Conservation (phyloP, 2,888 invertebrate species). For the Cephonodes hylas region DNA sequence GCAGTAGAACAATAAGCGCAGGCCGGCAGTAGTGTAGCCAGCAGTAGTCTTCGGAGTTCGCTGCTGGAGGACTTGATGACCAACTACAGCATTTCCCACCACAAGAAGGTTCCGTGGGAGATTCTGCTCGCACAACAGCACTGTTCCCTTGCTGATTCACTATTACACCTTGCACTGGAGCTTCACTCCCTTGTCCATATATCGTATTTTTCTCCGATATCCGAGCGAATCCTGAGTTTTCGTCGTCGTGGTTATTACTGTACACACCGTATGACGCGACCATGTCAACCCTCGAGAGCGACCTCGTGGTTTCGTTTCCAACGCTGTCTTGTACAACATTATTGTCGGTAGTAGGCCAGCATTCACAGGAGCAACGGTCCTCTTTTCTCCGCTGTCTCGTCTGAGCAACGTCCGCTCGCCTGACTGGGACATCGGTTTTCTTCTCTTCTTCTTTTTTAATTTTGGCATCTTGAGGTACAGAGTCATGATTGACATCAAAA, state of each 20-base stretch:
- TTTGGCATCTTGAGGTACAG: slow-evolving; percentile 72
- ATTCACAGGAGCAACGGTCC: slow-evolving; percentile 77
- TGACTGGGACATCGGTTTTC: slow-evolving; percentile 61
- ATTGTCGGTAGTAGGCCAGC: slow-evolving; percentile 76
- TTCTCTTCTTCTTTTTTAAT: slow-evolving; percentile 76
- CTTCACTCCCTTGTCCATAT: slow-evolving; percentile 69
- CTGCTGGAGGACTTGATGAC: slow-evolving; percentile 58
- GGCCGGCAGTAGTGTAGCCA: slow-evolving; percentile 80
- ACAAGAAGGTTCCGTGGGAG: slow-evolving; percentile 50
- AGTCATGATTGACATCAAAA: slow-evolving; percentile 62
- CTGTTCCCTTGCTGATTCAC: slow-evolving; percentile 78
- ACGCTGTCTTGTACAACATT: slow-evolving; percentile 60
- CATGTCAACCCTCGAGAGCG: slow-evolving; percentile 76
- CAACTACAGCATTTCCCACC: slow-evolving; percentile 65
- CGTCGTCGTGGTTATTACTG: slow-evolving; percentile 73
- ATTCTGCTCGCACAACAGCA: slow-evolving; percentile 64
- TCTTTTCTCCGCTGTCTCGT: slow-evolving; percentile 71
- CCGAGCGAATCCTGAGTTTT: slow-evolving; percentile 73
- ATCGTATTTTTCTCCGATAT: slow-evolving; percentile 65
- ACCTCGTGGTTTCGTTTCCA: slow-evolving; percentile 67
- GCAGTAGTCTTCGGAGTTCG: slow-evolving; percentile 75
- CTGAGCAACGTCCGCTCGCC: slow-evolving; percentile 62
- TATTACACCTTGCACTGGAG: slow-evolving; percentile 75
- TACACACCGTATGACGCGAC: slow-evolving; percentile 79
- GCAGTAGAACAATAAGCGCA: slow-evolving; percentile 74